phyloP scores from a whole-genome alignment of 30 jellyfish, hydroid and myxozoan species.

The Aurelia aurita complex sp. Pacific region DNA sequence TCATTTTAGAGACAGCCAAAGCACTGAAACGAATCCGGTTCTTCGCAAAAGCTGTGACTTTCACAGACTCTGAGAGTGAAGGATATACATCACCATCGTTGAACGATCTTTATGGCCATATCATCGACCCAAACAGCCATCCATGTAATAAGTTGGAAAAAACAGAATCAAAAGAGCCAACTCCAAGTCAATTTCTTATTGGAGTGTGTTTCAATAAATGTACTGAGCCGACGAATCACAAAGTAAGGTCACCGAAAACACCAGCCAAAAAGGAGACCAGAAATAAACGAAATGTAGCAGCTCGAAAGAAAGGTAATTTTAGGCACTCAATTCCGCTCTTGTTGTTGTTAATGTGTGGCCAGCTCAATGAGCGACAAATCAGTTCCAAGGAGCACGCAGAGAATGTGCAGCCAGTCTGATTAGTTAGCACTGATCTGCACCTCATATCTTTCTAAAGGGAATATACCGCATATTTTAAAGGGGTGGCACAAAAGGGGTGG shows the following conservation, averaged over 20 bases:
- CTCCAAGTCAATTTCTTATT: slow-evolving; percentile 49
- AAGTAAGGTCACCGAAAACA: neutral
- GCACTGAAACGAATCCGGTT: slow-evolving; percentile 30
- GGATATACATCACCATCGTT: slow-evolving; percentile 48
- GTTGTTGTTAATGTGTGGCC: too few relatives aligned
- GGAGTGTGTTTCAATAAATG: slow-evolving; percentile 34
- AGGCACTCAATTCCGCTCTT: too few relatives aligned
- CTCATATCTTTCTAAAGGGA: too few relatives aligned
- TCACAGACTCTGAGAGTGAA: slow-evolving; percentile 45
- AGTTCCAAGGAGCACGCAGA: too few relatives aligned
- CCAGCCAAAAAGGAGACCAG: slow-evolving; percentile 20
- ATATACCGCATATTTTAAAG: too few relatives aligned
- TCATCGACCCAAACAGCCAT: neutral
- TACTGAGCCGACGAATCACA: slow-evolving; percentile 8
- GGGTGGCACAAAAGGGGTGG: too few relatives aligned
- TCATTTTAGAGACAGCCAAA: slow-evolving; percentile 24
- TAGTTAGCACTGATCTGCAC: too few relatives aligned
- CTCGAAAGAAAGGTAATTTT: too few relatives aligned
- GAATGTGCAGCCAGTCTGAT: too few relatives aligned
- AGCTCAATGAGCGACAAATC: too few relatives aligned
- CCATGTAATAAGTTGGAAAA: slow-evolving; percentile 22
- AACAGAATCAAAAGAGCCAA: slow-evolving; percentile 14
- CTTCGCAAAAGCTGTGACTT: slow-evolving; percentile 44
- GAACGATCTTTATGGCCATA: slow-evolving; percentile 35
- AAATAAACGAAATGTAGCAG: neutral